Evolutionary conservation across 2,888 invertebrate species (phyloP).

Genomic region (Zonitis immaculata): DNA sequence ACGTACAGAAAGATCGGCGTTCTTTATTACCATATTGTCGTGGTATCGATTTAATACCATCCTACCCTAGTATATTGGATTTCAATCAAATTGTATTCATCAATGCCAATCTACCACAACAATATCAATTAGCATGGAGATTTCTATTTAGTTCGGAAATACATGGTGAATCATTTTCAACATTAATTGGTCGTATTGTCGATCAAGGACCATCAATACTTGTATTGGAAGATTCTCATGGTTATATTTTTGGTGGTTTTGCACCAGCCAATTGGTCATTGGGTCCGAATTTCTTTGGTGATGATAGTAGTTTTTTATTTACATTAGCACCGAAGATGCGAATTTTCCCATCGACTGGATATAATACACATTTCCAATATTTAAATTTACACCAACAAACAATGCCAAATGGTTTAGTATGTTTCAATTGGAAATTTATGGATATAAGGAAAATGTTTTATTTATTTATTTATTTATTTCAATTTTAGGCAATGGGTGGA

Average conservation of each 20-base stretch:
- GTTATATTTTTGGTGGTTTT: conserved; percentile 87
- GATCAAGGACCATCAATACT: conserved; percentile 80
- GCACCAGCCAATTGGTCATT: conserved; percentile 74
- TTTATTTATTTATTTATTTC: neutral
- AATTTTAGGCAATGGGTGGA: conserved; percentile 78
- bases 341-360: conserved; percentile 71
- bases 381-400: conserved; percentile 89
- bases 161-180: conserved; percentile 88
- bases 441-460: no score
- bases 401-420: conserved; percentile 86
- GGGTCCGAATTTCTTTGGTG: conserved; percentile 71
- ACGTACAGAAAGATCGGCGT: conserved; percentile 49
- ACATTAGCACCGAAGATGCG: conserved; percentile 75
- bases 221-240: conserved; percentile 75
- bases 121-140: conserved; percentile 75
- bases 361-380: conserved; percentile 89
- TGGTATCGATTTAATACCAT: conserved; percentile 69
- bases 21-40: conserved; percentile 50
- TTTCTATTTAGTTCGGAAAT: conserved; percentile 81
- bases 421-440: no score
- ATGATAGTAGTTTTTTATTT: conserved; percentile 77
- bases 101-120: conserved; percentile 71
- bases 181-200: conserved; percentile 67
- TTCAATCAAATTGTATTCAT: conserved; percentile 75
- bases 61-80: conserved; percentile 71